Evolutionary conservation across 1,140 invertebrate species (phyloP).

Genomic region (Aphis gossypii): DNA sequence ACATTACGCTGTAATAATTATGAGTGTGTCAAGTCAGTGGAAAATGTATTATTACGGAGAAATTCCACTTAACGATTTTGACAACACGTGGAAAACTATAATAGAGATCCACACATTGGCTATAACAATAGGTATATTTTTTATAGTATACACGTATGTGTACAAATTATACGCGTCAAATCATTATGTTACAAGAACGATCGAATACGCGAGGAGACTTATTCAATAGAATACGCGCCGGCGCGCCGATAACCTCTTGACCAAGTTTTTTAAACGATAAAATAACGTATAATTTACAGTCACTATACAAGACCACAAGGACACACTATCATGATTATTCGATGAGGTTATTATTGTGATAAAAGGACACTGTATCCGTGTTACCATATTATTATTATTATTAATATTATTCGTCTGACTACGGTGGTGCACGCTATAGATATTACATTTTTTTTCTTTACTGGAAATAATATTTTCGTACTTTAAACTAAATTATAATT

Average conservation of each 20-base stretch:
- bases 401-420: not conserved
- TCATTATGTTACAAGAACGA: not conserved
- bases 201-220: not conserved
- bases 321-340: not conserved
- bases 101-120: not conserved
- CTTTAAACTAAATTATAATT: not conserved
- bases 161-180: not conserved
- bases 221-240: not conserved
- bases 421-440: not conserved
- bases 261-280: constrained; percentile 19
- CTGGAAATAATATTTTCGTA: not conserved
- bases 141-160: too few species aligned
- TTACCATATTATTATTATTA: not conserved
- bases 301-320: not conserved
- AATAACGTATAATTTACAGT: not conserved
- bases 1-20: not conserved
- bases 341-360: not conserved
- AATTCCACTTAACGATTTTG: not conserved
- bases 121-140: not conserved
- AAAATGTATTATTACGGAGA: not conserved
- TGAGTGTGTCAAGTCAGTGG: not conserved
- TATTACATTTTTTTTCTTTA: not conserved
- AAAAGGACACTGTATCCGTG: not conserved
- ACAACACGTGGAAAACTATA: not conserved
- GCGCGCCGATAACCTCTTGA: not conserved